A percentile compares a stretch with the other conserved stretches of the same genome.
phyloP scores from a whole-genome alignment of 2,888 invertebrate genomes.

The Torymus aiolomorphi region DNA sequence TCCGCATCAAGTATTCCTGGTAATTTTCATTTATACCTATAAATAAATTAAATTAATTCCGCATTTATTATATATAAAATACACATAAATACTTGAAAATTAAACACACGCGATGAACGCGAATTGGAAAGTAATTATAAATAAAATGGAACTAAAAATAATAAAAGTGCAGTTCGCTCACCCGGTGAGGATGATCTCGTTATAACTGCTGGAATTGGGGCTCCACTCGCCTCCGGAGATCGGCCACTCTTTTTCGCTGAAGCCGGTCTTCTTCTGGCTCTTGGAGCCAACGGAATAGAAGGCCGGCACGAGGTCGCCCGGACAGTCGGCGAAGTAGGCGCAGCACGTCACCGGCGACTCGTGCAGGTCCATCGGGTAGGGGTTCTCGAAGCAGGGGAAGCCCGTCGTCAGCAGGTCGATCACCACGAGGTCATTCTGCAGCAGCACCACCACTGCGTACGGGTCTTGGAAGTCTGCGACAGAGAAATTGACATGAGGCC shows the following conservation, averaged over 20 bases:
- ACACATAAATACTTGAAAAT: too few species aligned
- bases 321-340: conserved; percentile 97
- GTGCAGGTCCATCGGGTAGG: conserved; percentile 99
- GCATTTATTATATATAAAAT: too few species aligned
- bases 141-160: not conserved
- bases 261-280: conserved; percentile 85
- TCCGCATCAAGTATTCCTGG: too few species aligned
- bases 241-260: conserved; percentile 97
- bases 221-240: conserved; percentile 98
- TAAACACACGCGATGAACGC: too few species aligned
- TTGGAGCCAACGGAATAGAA: conserved; percentile 94
- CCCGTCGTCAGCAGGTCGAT: conserved; percentile 96
- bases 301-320: conserved; percentile 97
- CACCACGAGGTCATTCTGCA: conserved; percentile 98
- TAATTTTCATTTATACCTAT: too few species aligned
- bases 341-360: conserved; percentile 99
- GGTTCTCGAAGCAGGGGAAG: conserved; percentile 99
- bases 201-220: conserved; percentile 96
- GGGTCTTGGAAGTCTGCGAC: conserved; percentile 96
- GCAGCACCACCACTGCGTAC: conserved; percentile 96
- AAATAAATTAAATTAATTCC: too few species aligned
- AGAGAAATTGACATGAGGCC: conserved; percentile 19
- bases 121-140: too few species aligned
- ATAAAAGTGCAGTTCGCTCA: conserved; percentile 73
- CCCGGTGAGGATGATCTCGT: conserved; percentile 99